Conservation (phyloP, 2,797 vertebrate species). For the Cheirogaleus major region DNA sequence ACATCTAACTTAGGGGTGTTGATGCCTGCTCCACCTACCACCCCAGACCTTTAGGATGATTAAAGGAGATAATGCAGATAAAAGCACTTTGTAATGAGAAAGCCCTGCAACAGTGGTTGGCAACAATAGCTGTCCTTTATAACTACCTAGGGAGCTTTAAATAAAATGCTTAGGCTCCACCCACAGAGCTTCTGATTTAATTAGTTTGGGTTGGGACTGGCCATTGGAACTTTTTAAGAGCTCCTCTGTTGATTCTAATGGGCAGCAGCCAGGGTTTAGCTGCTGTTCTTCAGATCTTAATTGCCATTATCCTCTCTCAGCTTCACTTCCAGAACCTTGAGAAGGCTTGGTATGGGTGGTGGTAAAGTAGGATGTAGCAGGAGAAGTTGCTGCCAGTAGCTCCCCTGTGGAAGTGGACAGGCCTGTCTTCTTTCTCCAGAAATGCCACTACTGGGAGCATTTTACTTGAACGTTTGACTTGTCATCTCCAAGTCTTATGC, state of each 20-base stretch:
- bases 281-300: not conserved
- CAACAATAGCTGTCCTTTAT: not conserved
- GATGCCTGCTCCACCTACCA: not conserved
- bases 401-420: not conserved
- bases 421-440: not conserved
- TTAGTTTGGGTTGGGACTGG: not conserved
- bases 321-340: not conserved
- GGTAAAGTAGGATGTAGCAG: not conserved
- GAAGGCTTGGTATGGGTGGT: not conserved
- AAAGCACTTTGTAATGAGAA: not conserved
- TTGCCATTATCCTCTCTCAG: not conserved
- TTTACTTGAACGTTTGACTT: not conserved
- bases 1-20: not conserved
- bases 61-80: not conserved
- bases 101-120: not conserved
- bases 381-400: not conserved
- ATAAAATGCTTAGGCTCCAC: not conserved
- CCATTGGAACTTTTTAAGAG: not conserved
- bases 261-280: not conserved
- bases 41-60: not conserved
- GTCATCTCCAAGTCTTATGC: not conserved
- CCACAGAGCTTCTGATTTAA: not conserved
- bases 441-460: not conserved
- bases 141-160: not conserved
- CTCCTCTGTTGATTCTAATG: not conserved